Evolutionary conservation across 2,888 invertebrate genomes (phyloP).

Genomic region (Sminthurinus aureus): DNA sequence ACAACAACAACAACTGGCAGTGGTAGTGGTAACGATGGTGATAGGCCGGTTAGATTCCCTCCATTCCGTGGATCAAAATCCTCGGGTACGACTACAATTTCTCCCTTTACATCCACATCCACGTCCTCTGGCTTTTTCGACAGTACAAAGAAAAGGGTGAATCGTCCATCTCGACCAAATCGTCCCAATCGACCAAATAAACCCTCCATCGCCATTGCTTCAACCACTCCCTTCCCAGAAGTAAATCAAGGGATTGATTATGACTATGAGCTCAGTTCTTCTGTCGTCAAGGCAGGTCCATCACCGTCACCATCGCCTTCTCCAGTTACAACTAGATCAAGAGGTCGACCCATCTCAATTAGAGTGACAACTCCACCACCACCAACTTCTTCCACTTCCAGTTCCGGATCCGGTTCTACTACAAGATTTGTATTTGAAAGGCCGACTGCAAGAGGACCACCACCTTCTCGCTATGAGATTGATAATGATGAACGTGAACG

Average conservation of each 20-base stretch:
- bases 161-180: slow-evolving; percentile 10
- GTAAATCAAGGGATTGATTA: slow-evolving; percentile 44
- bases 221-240: slow-evolving; percentile 36
- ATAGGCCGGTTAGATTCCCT: slow-evolving; percentile 7
- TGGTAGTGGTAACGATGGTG: background rate
- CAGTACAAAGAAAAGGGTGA: background rate
- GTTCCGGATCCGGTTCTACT: slow-evolving; percentile 21
- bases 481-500: background rate
- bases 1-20: slow-evolving; percentile 10
- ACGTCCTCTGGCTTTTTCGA: slow-evolving; percentile 18
- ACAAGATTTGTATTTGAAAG: slow-evolving; percentile 4
- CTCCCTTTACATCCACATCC: slow-evolving; percentile 31
- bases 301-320: background rate
- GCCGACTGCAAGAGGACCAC: slow-evolving; percentile 15
- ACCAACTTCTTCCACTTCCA: background rate
- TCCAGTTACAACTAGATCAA: background rate
- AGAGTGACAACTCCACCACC: slow-evolving; percentile 6
- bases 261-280: slow-evolving; percentile 43
- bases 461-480: slow-evolving; percentile 16
- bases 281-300: background rate
- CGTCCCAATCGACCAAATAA: slow-evolving; percentile 20
- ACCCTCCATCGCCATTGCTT: background rate
- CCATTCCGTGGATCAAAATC: slow-evolving; percentile 27
- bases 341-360: background rate
- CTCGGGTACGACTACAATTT: slow-evolving; percentile 21